These are phyloP conservation scores for Grammomys surdaster DNA, from an alignment of 2,113 vertebrate species.

Conservation along the genomic window DNA sequence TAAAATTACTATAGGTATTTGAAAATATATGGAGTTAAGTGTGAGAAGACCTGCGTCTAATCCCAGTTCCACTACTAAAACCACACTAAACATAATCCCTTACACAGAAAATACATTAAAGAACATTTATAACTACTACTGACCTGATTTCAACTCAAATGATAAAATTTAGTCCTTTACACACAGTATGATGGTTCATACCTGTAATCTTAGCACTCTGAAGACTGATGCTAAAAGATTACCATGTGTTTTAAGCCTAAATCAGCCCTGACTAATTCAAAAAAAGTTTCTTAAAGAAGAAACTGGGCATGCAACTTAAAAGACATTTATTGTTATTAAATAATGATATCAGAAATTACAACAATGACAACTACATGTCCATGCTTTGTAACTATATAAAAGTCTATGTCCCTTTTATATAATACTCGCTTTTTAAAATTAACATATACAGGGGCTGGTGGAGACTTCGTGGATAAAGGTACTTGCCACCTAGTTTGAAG, in stretches of 20 bases:
- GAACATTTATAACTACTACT: constrained; percentile 54
- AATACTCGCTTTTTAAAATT: constrained; percentile 22
- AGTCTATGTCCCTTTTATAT: not conserved
- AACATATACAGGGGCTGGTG: not conserved
- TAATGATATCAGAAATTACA: constrained; percentile 32
- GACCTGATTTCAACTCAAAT: constrained; percentile 37
- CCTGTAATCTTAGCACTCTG: not conserved
- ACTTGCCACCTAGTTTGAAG: not conserved
- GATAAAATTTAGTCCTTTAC: constrained; percentile 43
- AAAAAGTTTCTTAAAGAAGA: not conserved
- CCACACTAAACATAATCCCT: constrained; percentile 40
- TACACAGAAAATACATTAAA: not conserved
- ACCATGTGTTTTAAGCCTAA: not conserved
- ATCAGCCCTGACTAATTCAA: not conserved
- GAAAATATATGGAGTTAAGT: not conserved
- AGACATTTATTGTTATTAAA: constrained; percentile 46
- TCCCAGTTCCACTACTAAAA: constrained; percentile 60
- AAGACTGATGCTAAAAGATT: not conserved
- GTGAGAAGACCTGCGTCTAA: constrained; percentile 46
- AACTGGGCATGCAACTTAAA: constrained; percentile 31
- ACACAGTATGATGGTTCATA: not conserved
- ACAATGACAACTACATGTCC: constrained; percentile 32
- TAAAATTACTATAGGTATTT: constrained; percentile 38
- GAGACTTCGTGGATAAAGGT: not conserved
- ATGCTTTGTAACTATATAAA: constrained; percentile 51